Evolutionary conservation across 2,797 vertebrate species (phyloP).

Genomic region (Sylvilagus floridanus): DNA sequence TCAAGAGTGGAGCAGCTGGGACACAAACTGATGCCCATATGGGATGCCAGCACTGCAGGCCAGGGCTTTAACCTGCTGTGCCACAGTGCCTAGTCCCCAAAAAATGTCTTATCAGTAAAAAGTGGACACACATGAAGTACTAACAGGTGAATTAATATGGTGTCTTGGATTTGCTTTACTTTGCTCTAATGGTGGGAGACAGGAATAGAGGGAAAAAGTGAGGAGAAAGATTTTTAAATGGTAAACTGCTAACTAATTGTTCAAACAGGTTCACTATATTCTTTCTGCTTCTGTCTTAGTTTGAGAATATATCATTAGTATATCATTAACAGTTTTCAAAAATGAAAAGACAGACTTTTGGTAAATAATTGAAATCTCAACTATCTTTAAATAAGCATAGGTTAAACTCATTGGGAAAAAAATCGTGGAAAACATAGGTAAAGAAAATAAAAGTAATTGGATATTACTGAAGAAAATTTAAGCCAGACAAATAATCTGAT

Average conservation of each 20-base stretch:
- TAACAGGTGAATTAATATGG: neutral
- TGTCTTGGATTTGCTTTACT: neutral
- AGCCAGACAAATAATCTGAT: neutral
- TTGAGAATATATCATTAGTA: neutral
- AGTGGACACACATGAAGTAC: neutral
- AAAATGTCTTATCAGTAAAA: neutral
- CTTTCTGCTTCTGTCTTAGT: neutral
- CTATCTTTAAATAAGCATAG: neutral
- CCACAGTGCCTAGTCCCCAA: no score
- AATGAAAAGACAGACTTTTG: neutral
- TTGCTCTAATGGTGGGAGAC: neutral
- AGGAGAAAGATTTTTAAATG: neutral
- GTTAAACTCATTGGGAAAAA: neutral
- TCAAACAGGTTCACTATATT: neutral
- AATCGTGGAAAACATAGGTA: neutral
- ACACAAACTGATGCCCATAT: no score
- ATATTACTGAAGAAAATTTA: slow-evolving; percentile 13
- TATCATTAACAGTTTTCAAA: slow-evolving; percentile 4
- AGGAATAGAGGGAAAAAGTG: neutral
- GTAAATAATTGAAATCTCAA: slow-evolving; percentile 5
- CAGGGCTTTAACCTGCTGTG: no score
- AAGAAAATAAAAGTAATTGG: neutral
- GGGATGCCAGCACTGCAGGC: no score
- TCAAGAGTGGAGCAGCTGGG: no score
- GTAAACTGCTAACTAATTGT: neutral